phyloP scores from a whole-genome alignment of 2,113 vertebrate species.

The Elaphurus davidianus region DNA sequence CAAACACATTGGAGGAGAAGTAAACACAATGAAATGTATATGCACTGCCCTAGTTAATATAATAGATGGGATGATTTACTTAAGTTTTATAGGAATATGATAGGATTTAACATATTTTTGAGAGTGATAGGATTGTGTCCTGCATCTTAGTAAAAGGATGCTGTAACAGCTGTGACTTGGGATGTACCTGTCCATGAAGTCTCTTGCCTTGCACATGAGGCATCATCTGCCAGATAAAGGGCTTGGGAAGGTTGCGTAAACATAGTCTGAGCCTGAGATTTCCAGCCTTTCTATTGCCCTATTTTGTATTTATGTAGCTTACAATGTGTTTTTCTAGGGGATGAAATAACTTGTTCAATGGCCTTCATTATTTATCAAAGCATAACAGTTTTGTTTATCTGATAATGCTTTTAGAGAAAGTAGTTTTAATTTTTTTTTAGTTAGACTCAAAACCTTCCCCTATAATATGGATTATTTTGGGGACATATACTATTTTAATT shows the following conservation, averaged over 20 bases:
- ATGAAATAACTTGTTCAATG: conserved; percentile 76
- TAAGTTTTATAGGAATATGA: conserved; percentile 38
- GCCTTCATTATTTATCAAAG: conserved; percentile 78
- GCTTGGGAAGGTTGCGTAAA: not conserved
- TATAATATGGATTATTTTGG: conserved; percentile 73
- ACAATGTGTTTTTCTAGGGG: conserved; percentile 73
- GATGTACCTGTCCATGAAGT: conserved; percentile 37
- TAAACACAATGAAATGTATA: conserved; percentile 50
- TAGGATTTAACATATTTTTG: not conserved
- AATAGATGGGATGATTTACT: conserved; percentile 52
- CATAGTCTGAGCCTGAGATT: conserved; percentile 36
- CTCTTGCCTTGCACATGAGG: not conserved
- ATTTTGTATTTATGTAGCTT: conserved; percentile 67
- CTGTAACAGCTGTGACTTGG: conserved; percentile 51
- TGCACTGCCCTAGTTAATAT: conserved; percentile 43
- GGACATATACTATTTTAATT: conserved; percentile 78
- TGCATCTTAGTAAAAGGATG: conserved; percentile 48
- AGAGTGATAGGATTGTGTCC: conserved; percentile 29
- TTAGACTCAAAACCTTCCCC: conserved; percentile 71
- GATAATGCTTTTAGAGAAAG: conserved; percentile 77
- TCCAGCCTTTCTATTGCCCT: not conserved
- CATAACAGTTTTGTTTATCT: conserved; percentile 72
- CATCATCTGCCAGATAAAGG: conserved; percentile 38
- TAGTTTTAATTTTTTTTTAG: conserved; percentile 70
- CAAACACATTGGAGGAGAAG: conserved; percentile 47